Evolutionary conservation across 2,888 invertebrate species (phyloP), one percentile per base, ranked within the genome.

Genomic region (Athalia circularis): DNA sequence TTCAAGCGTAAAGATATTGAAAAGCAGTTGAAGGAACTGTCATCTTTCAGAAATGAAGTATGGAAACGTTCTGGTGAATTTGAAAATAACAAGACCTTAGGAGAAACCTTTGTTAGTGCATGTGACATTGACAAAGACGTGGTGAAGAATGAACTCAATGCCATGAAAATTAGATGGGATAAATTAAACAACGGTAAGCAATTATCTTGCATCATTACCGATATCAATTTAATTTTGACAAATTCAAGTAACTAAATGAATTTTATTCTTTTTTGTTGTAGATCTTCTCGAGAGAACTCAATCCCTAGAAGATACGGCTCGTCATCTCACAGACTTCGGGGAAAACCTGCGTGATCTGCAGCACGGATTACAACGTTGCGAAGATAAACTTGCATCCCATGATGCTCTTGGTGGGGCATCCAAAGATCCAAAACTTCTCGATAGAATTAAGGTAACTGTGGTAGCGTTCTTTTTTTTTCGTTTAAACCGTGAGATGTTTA

Each of bases 31-130:
- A 94, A 95, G 76, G 98, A 98, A 85, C 91, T 98, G 77, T 97
- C 97, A 86, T 93, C 94, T 70, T 96, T 98, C 92, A 94, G 98
- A 84, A 98, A 97, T 86, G 98, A 98, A 85, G 95, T 98, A 0
- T 96, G 97, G 95, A 97, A 97, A 90, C 96, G 96, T 86, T 96
- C 97, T 11, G 97, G 97, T 8, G 98, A 98, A 90, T 98, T 95
- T 86, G 98, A 98, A 86, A 96, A 96, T 89, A 95, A 96, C 83
- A 94, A 94, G 87, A 94, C 95, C 0, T 91, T 96, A 3, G 98
- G 98, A 0, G 97, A 98, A 85, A 95, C 96, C 0, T 96, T 98
- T 92, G 93, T 98, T 74, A 94, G 94, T 0, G 94, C 96, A 67
- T 98, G 98, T 84, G 98, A 98, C 88, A 94, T 95, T 74, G 98